These are phyloP conservation scores for Platyura marginata DNA, from an alignment of 1,140 invertebrate genomes.

Conservation along the genomic window DNA sequence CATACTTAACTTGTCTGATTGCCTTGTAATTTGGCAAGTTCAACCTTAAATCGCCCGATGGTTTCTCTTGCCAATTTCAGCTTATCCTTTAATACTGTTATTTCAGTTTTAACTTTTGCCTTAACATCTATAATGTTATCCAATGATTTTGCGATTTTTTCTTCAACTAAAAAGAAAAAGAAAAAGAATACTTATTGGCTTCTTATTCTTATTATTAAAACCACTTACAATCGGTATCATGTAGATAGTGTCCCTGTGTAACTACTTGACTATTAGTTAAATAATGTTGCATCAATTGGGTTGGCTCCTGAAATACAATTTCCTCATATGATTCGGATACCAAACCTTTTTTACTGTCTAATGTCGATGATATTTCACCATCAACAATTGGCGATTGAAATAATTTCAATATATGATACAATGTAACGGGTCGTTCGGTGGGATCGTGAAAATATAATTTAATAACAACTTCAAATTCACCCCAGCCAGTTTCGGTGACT, in stretches of 20 bases:
- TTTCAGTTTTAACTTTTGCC: conserved; percentile 67
- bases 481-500: conserved; percentile 98
- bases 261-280: conserved; percentile 57
- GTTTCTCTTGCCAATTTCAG: conserved; percentile 77
- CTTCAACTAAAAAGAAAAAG: conserved; percentile 51
- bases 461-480: conserved; percentile 97
- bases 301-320: conserved; percentile 94
- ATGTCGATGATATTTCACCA: conserved; percentile 34
- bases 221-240: conserved; percentile 81
- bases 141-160: conserved; percentile 67
- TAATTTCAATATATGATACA: conserved; percentile 90
- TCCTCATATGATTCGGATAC: conserved; percentile 94
- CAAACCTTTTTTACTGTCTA: conserved; percentile 62
- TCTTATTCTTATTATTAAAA: conserved; percentile 3
- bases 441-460: conserved; percentile 97
- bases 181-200: conserved; percentile 6
- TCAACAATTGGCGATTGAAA: conserved; percentile 57
- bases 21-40: conserved; percentile 57
- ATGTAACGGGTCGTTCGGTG: conserved; percentile 85
- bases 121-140: conserved; percentile 63
- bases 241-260: conserved; percentile 41
- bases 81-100: conserved; percentile 71
- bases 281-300: conserved; percentile 78
- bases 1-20: no score
- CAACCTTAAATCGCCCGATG: conserved; percentile 73